Evolutionary conservation across 2,797 vertebrate genomes (phyloP).

Genomic region (Coendou prehensilis): DNA sequence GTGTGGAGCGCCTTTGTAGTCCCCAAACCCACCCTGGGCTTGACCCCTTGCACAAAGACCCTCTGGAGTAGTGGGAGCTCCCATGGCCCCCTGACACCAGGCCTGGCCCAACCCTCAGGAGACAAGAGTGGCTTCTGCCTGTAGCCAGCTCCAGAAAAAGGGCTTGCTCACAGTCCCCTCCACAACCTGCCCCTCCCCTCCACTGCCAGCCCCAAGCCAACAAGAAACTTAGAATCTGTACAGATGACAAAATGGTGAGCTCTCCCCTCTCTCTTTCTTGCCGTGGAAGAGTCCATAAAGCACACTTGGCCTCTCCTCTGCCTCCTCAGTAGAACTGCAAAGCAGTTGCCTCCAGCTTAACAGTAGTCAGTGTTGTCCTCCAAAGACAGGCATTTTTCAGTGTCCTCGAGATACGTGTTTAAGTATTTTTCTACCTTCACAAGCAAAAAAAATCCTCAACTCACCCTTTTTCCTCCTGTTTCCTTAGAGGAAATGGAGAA

Average conservation of each 20-base stretch:
- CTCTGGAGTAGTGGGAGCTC: background rate
- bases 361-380: background rate
- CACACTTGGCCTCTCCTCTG: background rate
- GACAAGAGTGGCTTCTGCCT: background rate
- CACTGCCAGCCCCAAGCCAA: background rate
- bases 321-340: slow-evolving; percentile 17
- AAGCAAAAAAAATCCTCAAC: slow-evolving; percentile 24
- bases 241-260: background rate
- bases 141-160: slow-evolving; percentile 5
- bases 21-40: background rate
- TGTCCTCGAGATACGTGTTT: slow-evolving; percentile 24
- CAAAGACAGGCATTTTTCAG: slow-evolving; percentile 28
- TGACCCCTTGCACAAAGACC: background rate
- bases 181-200: background rate
- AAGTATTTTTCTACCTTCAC: slow-evolving; percentile 44
- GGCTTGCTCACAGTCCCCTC: background rate
- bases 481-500: background rate
- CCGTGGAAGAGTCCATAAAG: background rate
- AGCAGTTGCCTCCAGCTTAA: background rate
- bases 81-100: background rate
- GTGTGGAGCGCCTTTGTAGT: background rate
- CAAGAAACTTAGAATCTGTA: slow-evolving; percentile 18
- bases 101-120: background rate
- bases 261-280: background rate
- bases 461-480: background rate